Evolutionary conservation across 1,140 invertebrate species (phyloP), one percentile per base, ranked within the genome.

Genomic region (Asbolus verrucosus): DNA sequence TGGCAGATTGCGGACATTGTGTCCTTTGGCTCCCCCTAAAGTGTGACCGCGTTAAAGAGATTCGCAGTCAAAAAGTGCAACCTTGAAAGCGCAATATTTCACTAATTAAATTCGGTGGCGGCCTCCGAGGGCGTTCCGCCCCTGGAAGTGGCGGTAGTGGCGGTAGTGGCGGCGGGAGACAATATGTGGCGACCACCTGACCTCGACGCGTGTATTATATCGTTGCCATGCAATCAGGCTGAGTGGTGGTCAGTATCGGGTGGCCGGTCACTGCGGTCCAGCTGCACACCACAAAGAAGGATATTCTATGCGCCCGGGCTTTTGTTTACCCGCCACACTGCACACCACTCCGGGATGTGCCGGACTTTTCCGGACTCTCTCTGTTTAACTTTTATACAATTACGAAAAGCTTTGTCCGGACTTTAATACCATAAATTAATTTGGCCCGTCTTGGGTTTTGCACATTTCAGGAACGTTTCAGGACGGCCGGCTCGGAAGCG

Each of bases 191-290:
- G 60, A 41, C 59, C 67, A 60, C 19, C 41, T 69, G 67, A 69
- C 38, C 67, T 46, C 39, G 43, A 54, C 18, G 30, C 21, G 67
- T 69, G 67, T 62, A 62, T 33, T 62, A 36, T 69, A 69, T 69
- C 46, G 67, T 69, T 69, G 21, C 67, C 60, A 69, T 54, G 67
- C 59, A 69, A 69, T 69, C 67, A 69, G 60, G 41, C 59, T 63
- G 61, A 69, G 67, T 69, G 67, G 67, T 63, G 67, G 61, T 43
- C 60, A 65, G 60, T 19, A 61, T 63, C 38, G 60, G 60, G 30
- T 62, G 14, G 30, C 18, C 15, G 43, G 43, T 50, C 43, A 50
- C 43, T 50, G 43, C 18, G 43, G 43, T 50, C 43, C 43, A 50
- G 43, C 43, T 50, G 43, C 43, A 50, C 43, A 21, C 43, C 43